These are phyloP conservation scores for Elephas maximus DNA, from an alignment of 2,113 vertebrate genomes.

Conservation along the genomic window DNA sequence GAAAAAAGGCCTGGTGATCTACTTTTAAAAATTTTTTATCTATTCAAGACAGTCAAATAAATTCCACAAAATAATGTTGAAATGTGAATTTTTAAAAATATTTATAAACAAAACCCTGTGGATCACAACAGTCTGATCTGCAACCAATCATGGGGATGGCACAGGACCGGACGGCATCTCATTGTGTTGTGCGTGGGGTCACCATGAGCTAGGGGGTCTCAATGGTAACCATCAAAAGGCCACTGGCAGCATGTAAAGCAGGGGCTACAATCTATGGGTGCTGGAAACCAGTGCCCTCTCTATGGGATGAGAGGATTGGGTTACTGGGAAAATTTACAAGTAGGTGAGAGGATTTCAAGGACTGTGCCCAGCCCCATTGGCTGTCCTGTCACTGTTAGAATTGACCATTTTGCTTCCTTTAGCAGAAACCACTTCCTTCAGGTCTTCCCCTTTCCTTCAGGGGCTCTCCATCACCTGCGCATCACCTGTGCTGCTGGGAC, in stretches of 20 bases:
- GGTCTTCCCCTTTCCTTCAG: neutral
- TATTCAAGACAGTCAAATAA: neutral
- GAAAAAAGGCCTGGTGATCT: neutral
- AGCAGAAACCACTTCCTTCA: neutral
- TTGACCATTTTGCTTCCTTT: neutral
- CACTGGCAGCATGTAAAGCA: neutral
- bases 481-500: rapidly evolving
- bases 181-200: too few species aligned
- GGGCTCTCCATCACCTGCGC: neutral
- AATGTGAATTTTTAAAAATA: neutral
- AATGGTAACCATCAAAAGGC: neutral
- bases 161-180: too few species aligned
- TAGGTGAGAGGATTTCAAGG: neutral
- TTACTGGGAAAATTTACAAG: neutral
- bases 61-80: neutral
- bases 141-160: neutral
- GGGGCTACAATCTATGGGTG: neutral
- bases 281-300: neutral
- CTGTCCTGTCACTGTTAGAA: neutral
- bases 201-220: neutral
- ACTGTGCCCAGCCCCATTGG: rapidly evolving
- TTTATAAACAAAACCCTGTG: neutral
- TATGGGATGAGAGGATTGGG: neutral
- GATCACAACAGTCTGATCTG: neutral
- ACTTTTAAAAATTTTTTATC: neutral